Evolutionary conservation across 2,888 invertebrate genomes (phyloP), one percentile per base, ranked within the genome.

Genomic region (Scaptomyza parva): DNA sequence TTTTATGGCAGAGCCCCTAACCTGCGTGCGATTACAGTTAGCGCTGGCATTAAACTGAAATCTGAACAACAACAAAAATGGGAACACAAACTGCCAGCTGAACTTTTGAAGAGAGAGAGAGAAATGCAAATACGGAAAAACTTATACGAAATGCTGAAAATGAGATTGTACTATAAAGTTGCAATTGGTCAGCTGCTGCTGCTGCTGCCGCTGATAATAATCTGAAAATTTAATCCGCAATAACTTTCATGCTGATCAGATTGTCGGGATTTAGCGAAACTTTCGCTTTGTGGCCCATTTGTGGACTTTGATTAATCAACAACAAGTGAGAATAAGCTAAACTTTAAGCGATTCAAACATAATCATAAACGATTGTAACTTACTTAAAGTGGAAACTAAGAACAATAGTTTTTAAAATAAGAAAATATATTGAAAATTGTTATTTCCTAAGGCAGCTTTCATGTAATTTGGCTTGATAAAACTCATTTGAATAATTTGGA

Each of bases 1-100:
- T 14, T 55, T 40, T 43, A 47, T 35, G 20, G 41, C 53, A 45
- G 50, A 44, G 47, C 28, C 52, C 2, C n/a, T n/a, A n/a, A 57
- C 39, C 24, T 60, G 40, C 40, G 24, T 41, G 30, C 40, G 24
- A 40, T 62, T 40, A 47, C 63, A 24, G 63, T 63, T 63, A 41
- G 20, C 17, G 17, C 4, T 6, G 24, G 2, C 30, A 17, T 20
- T 54, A 35, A 37, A 11, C 17, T 50, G n/a, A n/a, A 50, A 33
- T 2, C 17, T 17, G 14, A n/a, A 8, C 5, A n/a, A 8, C 2
- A 1, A 4, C n/a, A n/a, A 9, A 28, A 20, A 12, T n/a, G 26
- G 39, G 5, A 47, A 26, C 9, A 20, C 26, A 40, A 28, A 52
- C 6, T 26, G 7, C 43, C 43, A 28, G n/a, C 37, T 37, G 45